Conservation (phyloP, 2,797 vertebrate genomes). For the Bovichtus diacanthus region DNA sequence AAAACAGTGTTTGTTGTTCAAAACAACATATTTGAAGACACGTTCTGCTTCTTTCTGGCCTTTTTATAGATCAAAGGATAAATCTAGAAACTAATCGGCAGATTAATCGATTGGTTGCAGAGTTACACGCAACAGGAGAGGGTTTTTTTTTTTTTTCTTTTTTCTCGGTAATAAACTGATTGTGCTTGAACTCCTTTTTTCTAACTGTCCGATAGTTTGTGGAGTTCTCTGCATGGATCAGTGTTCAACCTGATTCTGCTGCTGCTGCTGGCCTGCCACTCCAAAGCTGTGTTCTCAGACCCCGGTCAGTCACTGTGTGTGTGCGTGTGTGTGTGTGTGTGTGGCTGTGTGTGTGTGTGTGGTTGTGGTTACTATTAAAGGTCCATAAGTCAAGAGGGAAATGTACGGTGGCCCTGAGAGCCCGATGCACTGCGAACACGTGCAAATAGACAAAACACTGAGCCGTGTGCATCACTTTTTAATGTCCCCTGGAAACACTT, state of each 20-base stretch:
- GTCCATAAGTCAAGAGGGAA: not conserved
- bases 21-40: not conserved
- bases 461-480: too few species aligned
- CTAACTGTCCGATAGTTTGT: slow-evolving; percentile 72
- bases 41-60: not conserved
- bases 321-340: not conserved
- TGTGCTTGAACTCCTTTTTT: not conserved
- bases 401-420: not conserved
- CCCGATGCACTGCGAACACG: not conserved
- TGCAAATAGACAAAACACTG: too few species aligned
- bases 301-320: slow-evolving; percentile 78
- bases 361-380: not conserved
- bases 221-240: slow-evolving; percentile 85
- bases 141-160: too few species aligned
- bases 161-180: not conserved
- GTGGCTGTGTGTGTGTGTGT: not conserved
- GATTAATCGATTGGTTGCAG: not conserved
- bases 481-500: too few species aligned
- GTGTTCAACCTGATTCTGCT: slow-evolving; percentile 86
- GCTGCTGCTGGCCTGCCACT: slow-evolving; percentile 87
- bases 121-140: not conserved
- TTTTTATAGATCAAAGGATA: too few species aligned
- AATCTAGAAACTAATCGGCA: not conserved
- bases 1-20: too few species aligned
- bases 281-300: slow-evolving; percentile 88